Evolutionary conservation across 2,888 invertebrate species (phyloP).

Genomic region (Pyrgus malvae): DNA sequence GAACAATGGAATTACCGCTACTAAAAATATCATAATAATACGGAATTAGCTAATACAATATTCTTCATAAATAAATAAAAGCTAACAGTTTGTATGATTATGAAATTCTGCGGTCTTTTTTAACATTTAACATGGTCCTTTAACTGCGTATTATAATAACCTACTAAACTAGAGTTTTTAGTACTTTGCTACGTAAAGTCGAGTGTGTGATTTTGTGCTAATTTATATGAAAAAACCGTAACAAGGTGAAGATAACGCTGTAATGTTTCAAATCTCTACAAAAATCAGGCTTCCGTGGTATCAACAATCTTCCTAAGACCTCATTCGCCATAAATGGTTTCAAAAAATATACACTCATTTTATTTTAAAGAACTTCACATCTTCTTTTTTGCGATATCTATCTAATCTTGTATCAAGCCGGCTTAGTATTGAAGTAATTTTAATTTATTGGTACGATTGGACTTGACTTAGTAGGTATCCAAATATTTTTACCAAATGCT

Average conservation of each 20-base stretch:
- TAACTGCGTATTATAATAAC: too few species aligned
- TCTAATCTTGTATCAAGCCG: background rate
- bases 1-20: too few species aligned
- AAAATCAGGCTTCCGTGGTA: conserved; percentile 50
- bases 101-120: too few species aligned
- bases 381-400: conserved; percentile 3
- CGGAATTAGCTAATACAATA: too few species aligned
- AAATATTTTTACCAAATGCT: too few species aligned
- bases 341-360: conserved; percentile 35
- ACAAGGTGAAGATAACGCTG: conserved; percentile 56
- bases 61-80: too few species aligned
- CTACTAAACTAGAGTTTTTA: too few species aligned
- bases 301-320: conserved; percentile 51
- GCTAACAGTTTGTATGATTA: too few species aligned
- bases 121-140: too few species aligned
- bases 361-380: conserved; percentile 18
- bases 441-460: background rate
- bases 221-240: conserved; percentile 61
- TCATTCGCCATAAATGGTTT: conserved; percentile 49
- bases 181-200: too few species aligned
- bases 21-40: too few species aligned
- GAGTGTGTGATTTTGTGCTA: conserved; percentile 46
- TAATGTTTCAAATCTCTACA: conserved; percentile 53
- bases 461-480: too few species aligned
- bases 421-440: conserved; percentile 1